A percentile compares a stretch with the other conserved stretches of the same genome.
Evolutionary conservation across 2,113 vertebrate genomes (phyloP).

Genomic region (Festucalex cinctus): DNA sequence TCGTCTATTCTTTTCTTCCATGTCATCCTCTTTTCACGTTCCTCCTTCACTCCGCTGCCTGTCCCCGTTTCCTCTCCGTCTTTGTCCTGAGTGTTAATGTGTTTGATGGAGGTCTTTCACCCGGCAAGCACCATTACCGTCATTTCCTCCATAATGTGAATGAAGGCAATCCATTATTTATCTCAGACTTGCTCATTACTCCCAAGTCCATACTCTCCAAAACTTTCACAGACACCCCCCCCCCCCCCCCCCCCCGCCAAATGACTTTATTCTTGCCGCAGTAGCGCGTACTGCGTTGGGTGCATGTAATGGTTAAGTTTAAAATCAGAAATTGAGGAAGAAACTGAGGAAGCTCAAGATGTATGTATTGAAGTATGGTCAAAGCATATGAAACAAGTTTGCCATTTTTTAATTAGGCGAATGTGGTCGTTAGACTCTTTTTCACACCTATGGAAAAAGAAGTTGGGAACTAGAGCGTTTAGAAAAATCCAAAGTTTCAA

Average conservation of each 20-base stretch:
- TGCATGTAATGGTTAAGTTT: slow-evolving; percentile 32
- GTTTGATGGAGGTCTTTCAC: slow-evolving; percentile 72
- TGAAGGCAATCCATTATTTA: slow-evolving; percentile 77
- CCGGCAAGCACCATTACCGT: slow-evolving; percentile 71
- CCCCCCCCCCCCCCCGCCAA: slow-evolving; percentile 61
- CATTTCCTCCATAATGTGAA: slow-evolving; percentile 78
- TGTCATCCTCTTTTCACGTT: slow-evolving; percentile 49
- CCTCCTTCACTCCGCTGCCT: slow-evolving; percentile 29
- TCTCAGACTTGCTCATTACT: slow-evolving; percentile 71
- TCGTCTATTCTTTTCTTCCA: slow-evolving; percentile 34
- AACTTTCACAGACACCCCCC: slow-evolving; percentile 58
- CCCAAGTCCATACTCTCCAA: slow-evolving; percentile 53
- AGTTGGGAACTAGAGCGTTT: neutral
- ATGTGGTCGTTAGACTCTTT: neutral
- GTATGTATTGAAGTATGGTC: neutral
- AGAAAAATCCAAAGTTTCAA: no score
- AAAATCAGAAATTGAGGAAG: slow-evolving; percentile 27
- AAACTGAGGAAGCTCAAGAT: slow-evolving; percentile 28
- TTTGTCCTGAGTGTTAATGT: slow-evolving; percentile 71
- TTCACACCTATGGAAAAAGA: neutral
- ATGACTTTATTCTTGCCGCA: slow-evolving; percentile 62
- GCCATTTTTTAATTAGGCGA: slow-evolving; percentile 1
- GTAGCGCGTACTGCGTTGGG: slow-evolving; percentile 44
- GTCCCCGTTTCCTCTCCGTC: slow-evolving; percentile 44
- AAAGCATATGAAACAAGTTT: neutral